phyloP scores from a whole-genome alignment of 23 tunicate genomes.

The Trididemnum clinides region DNA sequence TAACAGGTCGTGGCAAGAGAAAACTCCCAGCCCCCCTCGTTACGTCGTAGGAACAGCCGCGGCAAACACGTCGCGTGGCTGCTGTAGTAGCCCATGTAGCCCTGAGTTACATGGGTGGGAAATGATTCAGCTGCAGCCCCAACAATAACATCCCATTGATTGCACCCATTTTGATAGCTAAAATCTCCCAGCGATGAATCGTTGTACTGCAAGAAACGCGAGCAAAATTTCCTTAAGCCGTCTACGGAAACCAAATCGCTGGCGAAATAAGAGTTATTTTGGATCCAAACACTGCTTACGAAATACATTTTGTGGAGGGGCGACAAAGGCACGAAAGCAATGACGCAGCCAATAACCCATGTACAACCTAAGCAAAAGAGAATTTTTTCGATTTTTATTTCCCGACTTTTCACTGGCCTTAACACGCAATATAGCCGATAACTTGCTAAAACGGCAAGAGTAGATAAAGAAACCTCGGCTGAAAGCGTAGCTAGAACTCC shows the following conservation, averaged over 20 bases:
- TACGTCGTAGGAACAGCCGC: conserved; percentile 28
- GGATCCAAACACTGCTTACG: conserved; percentile 35
- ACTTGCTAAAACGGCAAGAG: conserved; percentile 55
- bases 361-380: conserved; percentile 17
- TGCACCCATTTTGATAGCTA: background rate
- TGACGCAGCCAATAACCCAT: conserved; percentile 40
- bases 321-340: conserved; percentile 52
- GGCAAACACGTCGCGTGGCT: conserved; percentile 75
- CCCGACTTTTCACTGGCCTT: conserved; percentile 53
- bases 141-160: background rate
- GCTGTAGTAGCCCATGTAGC: conserved; percentile 76
- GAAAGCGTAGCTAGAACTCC: conserved; percentile 60
- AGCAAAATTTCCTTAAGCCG: background rate
- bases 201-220: background rate
- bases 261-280: conserved; percentile 41
- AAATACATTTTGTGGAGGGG: conserved; percentile 6
- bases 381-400: conserved; percentile 11
- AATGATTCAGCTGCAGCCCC: background rate
- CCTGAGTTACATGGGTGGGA: background rate
- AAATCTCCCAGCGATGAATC: background rate
- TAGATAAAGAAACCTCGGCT: conserved; percentile 51
- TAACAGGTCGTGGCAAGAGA: conserved; percentile 46
- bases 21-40: conserved; percentile 60
- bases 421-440: conserved; percentile 67
- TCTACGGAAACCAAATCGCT: conserved; percentile 5